Evolutionary conservation across 2,888 invertebrate species (phyloP), one percentile per base, ranked within the genome.

Genomic region (Temnothorax unifasciatus): DNA sequence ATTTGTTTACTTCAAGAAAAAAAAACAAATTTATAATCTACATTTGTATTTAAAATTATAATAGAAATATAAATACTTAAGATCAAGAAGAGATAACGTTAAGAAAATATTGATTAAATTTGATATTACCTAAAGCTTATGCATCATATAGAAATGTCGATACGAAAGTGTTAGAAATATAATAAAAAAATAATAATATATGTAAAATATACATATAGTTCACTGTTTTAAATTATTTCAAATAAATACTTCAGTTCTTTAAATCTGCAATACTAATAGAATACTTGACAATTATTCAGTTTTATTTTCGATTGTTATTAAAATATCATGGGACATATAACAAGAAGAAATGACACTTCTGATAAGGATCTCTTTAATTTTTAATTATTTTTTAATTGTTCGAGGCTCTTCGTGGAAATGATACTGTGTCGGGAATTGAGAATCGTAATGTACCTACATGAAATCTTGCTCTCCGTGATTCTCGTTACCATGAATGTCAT

Each of bases 381-480:
- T 54, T 2, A 8, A 44, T 64, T 66, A 64, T 38, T 11, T 6
- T 25, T 38, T 21, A 76, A 81, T 34, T 34, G 38, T 64, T 25
- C 0, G 18, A 61, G 21, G 5, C 9, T 74, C 3, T 41, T 2
- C 18, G 29, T 29, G 8, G 3, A 38, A 47, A 15, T 0, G 18
- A 81, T 50, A 59, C n/a, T n/a, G 13, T 47, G 9, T 38, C 11
- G 41, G 3, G 8, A 34, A 25, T 44, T 4, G n/a, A 1, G 3
- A 34, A n/a, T 52, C 1, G 44, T 47, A 52, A 47, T 44, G 4
- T 61, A 83, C 79, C 11, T 61, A 81, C 84, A 66, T 71, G 50
- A 73, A 47, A 21, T 59, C 18, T 29, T 21, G 29, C 3, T 41
- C 3, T 38, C 79, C 8, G 13, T 64, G 34, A n/a, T 57, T 66